Conservation (phyloP, 1,140 invertebrate genomes). For the Cotesia vestalis region DNA sequence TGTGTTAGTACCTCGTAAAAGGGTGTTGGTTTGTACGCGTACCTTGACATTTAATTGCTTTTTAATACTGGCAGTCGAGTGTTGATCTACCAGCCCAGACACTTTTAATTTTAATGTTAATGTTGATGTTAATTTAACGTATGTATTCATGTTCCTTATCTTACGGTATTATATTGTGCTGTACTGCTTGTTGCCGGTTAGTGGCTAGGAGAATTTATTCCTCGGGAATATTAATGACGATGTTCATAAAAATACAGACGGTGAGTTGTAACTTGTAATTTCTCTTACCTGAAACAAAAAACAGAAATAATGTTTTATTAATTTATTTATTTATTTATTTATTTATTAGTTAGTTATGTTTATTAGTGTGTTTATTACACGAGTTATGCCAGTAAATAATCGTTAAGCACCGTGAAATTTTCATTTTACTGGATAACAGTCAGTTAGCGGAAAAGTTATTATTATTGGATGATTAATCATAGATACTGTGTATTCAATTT, state of each 20-base stretch:
- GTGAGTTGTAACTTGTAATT: slow-evolving; percentile 19
- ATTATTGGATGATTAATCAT: slow-evolving; percentile 10
- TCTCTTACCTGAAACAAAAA: slow-evolving; percentile 47
- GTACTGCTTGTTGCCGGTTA: too few species aligned
- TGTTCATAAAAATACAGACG: background rate
- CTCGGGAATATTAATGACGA: background rate
- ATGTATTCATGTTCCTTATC: background rate
- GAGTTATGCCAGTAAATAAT: slow-evolving; percentile 32
- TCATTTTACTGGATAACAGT: slow-evolving; percentile 20
- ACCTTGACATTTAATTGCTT: slow-evolving; percentile 28
- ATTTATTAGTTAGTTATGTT: background rate
- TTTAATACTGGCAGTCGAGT: slow-evolving; percentile 26
- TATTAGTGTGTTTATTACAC: background rate
- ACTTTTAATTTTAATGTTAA: background rate
- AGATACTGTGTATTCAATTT: too few species aligned
- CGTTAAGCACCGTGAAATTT: slow-evolving; percentile 29
- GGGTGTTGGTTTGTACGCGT: slow-evolving; percentile 2
- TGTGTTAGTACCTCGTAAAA: slow-evolving; percentile 7
- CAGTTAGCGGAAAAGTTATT: background rate
- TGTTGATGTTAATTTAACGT: background rate
- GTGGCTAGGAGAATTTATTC: background rate
- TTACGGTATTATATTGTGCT: too few species aligned
- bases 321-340: background rate
- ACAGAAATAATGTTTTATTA: slow-evolving; percentile 20
- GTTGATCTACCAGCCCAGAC: background rate